Conservation (phyloP, 2,113 vertebrate species). For the Ceyx margarethae region DNA sequence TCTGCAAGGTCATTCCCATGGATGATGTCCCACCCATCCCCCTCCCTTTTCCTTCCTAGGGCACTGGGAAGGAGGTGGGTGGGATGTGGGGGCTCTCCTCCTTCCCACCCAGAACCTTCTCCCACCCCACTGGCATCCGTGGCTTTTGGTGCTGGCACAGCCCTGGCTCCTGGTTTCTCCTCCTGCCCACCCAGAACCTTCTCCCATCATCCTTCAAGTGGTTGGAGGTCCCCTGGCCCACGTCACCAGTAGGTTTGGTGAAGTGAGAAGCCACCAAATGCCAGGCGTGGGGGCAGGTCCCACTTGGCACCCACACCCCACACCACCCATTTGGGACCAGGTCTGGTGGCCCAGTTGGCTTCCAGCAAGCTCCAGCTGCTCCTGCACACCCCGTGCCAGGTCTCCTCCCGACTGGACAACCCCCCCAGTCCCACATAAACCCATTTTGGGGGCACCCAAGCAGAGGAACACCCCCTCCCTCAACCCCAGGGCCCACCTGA, state of each 20-base stretch:
- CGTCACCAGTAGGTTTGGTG: too few relatives aligned
- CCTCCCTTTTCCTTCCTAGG: too few relatives aligned
- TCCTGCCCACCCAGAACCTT: not conserved
- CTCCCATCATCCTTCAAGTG: not conserved
- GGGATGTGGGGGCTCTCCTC: too few relatives aligned
- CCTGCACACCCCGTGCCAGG: not conserved
- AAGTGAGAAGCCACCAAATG: not conserved
- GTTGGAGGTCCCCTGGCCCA: not conserved
- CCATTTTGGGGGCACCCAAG: not conserved
- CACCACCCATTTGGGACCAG: not conserved
- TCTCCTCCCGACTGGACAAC: not conserved
- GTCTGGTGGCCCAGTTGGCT: not conserved
- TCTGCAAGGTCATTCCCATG: not conserved
- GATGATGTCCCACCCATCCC: not conserved
- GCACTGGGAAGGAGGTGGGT: too few relatives aligned
- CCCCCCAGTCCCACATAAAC: not conserved
- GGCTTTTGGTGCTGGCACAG: too few relatives aligned
- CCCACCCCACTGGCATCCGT: not conserved
- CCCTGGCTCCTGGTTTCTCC: not conserved
- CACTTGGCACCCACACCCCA: fast-evolving
- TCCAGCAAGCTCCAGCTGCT: not conserved
- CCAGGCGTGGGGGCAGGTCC: not conserved
- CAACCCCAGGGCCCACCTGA: slow-evolving; percentile 31
- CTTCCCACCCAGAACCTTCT: not conserved
- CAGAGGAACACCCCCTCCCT: too few relatives aligned